Base-by-base conservation (phyloP, 2,797 vertebrate species). In the Jordanella pulchra region DNA sequence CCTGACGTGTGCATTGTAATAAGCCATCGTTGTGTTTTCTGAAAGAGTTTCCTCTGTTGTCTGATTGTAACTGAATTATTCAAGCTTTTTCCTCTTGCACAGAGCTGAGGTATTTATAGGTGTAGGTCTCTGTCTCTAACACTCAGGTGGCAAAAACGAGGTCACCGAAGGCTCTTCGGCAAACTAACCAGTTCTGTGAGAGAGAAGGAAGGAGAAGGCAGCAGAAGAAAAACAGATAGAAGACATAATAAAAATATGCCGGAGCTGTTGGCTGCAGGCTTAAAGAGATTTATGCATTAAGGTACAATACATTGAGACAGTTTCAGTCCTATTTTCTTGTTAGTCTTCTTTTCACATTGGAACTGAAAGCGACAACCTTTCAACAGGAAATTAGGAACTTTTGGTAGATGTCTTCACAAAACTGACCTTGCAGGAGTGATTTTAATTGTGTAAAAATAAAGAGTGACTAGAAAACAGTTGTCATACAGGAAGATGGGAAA, bases 61-160 rank as follows among this genome's bases (percentile, higher is more conserved):
- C 79, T 86, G 75, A 71, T 84, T 89, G 75, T 82, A 72, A 86
- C 60, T 89, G 71, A 93, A 90, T 89, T 88, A 90, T 91, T 90
- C 82, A 91, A 92, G 82, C 69, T 82, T 69, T 63, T 65, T 81
- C 77, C 73, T 84, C 77, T 85, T 84, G 81, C 83, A 88, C 80
- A 85, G 77, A 87, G 78, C 61, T 4, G 85, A 84, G 78, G 83
- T 93, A 92, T 93, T 93, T 90, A 88, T 90, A 91, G 90, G 72
- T 44, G n/a, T 78, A 80, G 84, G 83, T 87, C 80, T 86, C 80
- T 80, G 77, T 81, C 72, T 85, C 70, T 65, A 71, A 82, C 83
- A 84, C 83, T 84, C 80, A 80, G 65, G 73, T 68, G 9, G 81
- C 80, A 85, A 86, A 85, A 84, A 82, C 61, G 2, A 76, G 76